These are phyloP conservation scores for Smutsia gigantea DNA, from an alignment of 2,797 vertebrate genomes.

Conservation along the genomic window DNA sequence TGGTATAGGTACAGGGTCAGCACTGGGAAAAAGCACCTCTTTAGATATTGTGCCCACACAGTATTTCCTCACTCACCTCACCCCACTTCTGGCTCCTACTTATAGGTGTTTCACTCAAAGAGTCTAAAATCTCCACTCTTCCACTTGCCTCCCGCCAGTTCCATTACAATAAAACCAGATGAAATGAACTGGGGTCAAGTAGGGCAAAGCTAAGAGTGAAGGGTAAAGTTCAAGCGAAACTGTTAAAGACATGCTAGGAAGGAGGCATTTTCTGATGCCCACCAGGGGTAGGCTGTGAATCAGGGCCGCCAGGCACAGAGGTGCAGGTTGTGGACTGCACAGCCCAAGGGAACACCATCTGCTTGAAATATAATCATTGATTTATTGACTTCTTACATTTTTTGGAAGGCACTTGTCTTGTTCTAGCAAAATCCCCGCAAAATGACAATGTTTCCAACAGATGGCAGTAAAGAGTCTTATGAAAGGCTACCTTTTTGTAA, in stretches of 20 bases:
- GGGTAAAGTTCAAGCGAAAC: not conserved
- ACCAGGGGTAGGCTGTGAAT: not conserved
- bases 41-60: not conserved
- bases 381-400: not conserved
- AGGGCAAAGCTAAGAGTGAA: not conserved
- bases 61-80: not conserved
- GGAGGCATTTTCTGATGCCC: not conserved
- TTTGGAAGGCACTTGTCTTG: not conserved
- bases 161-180: not conserved
- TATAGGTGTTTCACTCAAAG: not conserved
- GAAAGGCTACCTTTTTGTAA: not conserved
- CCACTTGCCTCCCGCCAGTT: not conserved
- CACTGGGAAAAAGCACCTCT: not conserved
- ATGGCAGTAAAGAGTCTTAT: constrained; percentile 52
- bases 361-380: not conserved
- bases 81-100: not conserved
- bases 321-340: not conserved
- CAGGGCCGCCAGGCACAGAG: not conserved
- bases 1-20: not conserved
- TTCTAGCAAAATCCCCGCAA: not conserved
- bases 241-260: not conserved
- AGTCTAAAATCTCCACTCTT: not conserved
- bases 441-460: constrained; percentile 49
- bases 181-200: not conserved
- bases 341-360: not conserved